Percentiles rank a stretch among this genome's conserved stretches.
phyloP scores from a whole-genome alignment of 2,113 vertebrate species.

The Hipposideros armiger region DNA sequence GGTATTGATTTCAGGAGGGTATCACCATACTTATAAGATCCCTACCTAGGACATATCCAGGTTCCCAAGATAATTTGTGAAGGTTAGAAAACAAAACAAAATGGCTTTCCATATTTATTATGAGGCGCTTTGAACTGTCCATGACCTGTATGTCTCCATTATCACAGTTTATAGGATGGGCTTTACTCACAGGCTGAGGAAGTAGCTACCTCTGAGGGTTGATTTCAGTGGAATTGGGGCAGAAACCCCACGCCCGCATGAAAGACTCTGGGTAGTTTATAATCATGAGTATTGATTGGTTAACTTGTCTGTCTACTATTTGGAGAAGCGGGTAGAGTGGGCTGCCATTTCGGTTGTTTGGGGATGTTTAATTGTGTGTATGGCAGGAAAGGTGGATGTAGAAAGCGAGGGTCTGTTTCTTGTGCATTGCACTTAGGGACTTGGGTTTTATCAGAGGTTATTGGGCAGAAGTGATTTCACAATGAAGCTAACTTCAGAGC shows the following conservation, averaged over 20 bases:
- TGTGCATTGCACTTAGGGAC: not conserved
- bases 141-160: not conserved
- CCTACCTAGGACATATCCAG: too few species aligned
- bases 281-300: not conserved
- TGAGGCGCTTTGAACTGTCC: not conserved
- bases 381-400: not conserved
- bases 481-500: not conserved
- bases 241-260: not conserved
- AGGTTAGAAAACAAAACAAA: constrained; percentile 15
- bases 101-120: not conserved
- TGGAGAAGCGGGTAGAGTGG: not conserved
- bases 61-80: not conserved
- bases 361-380: not conserved
- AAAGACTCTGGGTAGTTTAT: not conserved
- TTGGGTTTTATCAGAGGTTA: not conserved
- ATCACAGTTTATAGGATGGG: not conserved
- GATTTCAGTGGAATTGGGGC: not conserved
- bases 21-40: not conserved
- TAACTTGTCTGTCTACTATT: not conserved
- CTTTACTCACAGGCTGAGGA: not conserved
- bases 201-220: not conserved
- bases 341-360: not conserved
- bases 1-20: not conserved
- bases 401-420: not conserved
- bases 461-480: not conserved